A percentile compares a stretch with the other conserved stretches of the same genome.
phyloP scores from a whole-genome alignment of 2,888 invertebrate species.

The Scrobipalpa costella region DNA sequence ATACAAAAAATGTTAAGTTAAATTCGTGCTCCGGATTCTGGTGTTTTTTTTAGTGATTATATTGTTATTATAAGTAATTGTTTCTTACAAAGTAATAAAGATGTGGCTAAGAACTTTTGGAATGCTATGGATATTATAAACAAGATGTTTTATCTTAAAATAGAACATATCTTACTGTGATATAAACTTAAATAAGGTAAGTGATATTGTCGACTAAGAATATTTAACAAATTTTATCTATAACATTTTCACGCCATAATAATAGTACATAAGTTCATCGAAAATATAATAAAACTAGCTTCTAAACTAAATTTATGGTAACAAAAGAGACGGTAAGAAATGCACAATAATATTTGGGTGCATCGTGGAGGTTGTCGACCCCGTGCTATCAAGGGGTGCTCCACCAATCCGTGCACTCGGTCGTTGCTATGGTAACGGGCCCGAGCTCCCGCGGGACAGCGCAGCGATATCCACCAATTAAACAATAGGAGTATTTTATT shows the following conservation, averaged over 20 bases:
- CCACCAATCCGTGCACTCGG: conserved; percentile 43
- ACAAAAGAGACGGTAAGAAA: neutral
- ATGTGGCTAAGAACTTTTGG: neutral
- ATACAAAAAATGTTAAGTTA: too few species aligned
- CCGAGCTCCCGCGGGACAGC: neutral
- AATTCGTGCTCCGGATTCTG: too few species aligned
- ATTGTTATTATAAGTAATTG: neutral
- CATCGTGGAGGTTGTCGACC: conserved; percentile 49
- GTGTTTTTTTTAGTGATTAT: too few species aligned
- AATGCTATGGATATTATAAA: neutral
- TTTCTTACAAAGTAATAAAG: neutral
- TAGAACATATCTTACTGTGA: neutral
- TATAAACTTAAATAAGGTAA: neutral
- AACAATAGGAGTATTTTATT: too few species aligned
- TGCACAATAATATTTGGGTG: conserved; percentile 10
- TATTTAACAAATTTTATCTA: too few species aligned
- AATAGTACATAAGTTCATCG: too few species aligned
- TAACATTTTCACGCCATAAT: too few species aligned
- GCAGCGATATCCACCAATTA: too few species aligned
- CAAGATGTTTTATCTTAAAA: too few species aligned
- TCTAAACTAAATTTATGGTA: too few species aligned
- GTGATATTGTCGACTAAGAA: too few species aligned
- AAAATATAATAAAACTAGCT: too few species aligned
- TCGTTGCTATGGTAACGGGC: conserved; percentile 47
- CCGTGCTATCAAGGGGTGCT: conserved; percentile 38